Conservation (phyloP, 2,113 vertebrate genomes). For the Channa argus region DNA sequence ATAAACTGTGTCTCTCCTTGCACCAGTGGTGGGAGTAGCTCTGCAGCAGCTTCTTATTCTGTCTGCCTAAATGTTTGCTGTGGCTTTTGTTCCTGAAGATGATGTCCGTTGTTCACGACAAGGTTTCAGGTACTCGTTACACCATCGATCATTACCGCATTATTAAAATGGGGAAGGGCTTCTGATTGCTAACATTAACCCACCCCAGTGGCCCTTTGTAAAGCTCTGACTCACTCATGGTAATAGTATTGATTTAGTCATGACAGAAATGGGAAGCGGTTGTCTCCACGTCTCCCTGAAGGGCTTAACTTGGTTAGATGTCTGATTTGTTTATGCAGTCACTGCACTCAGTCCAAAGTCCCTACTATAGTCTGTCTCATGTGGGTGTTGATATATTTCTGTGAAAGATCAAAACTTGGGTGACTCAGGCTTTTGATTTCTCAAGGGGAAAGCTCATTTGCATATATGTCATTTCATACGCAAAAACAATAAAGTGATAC, state of each 20-base stretch:
- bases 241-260: constrained; percentile 30
- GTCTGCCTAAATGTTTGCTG: constrained; percentile 39
- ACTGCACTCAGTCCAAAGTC: constrained; percentile 17
- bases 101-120: constrained; percentile 54
- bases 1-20: constrained; percentile 16
- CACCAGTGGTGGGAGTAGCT: constrained; percentile 17
- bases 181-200: background rate
- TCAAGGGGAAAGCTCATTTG: too few species aligned
- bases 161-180: constrained; percentile 10
- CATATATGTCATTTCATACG: too few species aligned
- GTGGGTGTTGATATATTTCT: background rate
- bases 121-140: constrained; percentile 38
- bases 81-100: constrained; percentile 41
- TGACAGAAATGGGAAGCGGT: constrained; percentile 17
- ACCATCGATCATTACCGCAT: background rate
- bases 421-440: too few species aligned
- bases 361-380: constrained; percentile 6
- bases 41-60: constrained; percentile 49
- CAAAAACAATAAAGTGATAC: too few species aligned
- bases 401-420: too few species aligned
- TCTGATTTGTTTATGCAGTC: constrained; percentile 39
- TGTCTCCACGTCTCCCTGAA: constrained; percentile 27
- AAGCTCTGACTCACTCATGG: background rate
- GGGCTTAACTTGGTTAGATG: constrained; percentile 42
- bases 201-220: background rate